phyloP scores from a whole-genome alignment of 2,797 vertebrate species.

The Gobionotothen gibberifrons region DNA sequence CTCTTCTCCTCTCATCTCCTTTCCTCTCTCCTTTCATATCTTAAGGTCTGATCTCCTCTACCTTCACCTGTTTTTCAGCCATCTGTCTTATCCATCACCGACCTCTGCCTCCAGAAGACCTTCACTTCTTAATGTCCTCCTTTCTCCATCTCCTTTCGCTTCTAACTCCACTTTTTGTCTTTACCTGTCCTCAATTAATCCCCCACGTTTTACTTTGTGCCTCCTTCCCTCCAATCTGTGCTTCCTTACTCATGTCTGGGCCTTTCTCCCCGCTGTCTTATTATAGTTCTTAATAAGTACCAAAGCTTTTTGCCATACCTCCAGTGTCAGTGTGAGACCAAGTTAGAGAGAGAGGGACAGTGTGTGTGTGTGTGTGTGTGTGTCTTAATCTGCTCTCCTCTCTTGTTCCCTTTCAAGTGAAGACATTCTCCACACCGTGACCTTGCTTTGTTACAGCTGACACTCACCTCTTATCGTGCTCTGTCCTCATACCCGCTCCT shows the following conservation, averaged over 20 bases:
- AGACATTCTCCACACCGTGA: constrained; percentile 75
- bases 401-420: constrained; percentile 75
- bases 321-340: constrained; percentile 30
- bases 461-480: constrained; percentile 77
- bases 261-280: constrained; percentile 3
- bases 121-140: neutral
- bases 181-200: neutral
- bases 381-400: constrained; percentile 59
- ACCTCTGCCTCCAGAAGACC: neutral
- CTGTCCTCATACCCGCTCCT: constrained; percentile 63
- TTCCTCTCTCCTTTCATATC: constrained; percentile 12
- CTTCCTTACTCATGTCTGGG: neutral
- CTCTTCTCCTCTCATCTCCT: neutral
- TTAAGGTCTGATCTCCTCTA: neutral
- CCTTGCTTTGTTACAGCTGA: constrained; percentile 80
- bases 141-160: neutral
- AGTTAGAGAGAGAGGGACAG: constrained; percentile 26
- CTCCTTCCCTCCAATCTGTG: neutral
- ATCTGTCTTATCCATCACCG: neutral
- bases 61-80: neutral
- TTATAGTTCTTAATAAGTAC: constrained; percentile 33
- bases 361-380: constrained; percentile 28
- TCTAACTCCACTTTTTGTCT: neutral
- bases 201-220: neutral
- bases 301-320: constrained; percentile 39